Base-by-base conservation (phyloP, 2,888 invertebrate genomes). In the Polyommatus iphigenia region DNA sequence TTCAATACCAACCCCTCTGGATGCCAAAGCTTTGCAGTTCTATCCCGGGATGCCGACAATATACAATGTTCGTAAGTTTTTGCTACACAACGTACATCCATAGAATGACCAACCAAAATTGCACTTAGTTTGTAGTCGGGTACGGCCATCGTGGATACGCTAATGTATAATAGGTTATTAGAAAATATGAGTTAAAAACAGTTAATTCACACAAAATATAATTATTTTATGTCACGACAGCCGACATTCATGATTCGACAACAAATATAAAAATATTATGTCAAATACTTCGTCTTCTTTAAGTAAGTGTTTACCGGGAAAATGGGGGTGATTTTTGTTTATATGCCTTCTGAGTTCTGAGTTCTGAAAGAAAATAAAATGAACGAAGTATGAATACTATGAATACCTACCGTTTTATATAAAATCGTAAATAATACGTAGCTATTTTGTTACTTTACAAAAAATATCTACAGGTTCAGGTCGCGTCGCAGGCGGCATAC, bases 41-140 rank as follows among this genome's bases (percentile, higher is more conserved):
- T 96, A 90, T 99, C 99, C 84, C 99, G 95, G 5, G 99, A 99
- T 36, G 97, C 97, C 7, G 98, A 98, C 71, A 98, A 92, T 84
- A 99, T 96, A 81, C 95, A 95, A 85, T 96, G 96, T 82, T 96
- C 96, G 80, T 95, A 91, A 7, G 95, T 92, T 15, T 94, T 94
- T 77, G 95, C 95, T 29, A 99, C 95, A 78, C 97, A 95, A 83
- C 99, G 95, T 29, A 99, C 98, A 89, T 99, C 99, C 87, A 96
- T 94, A 72, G 96, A 96, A 90, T 99, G 99, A 0, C 98, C 98
- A 82, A 93, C 91, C 77, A 98, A 91, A 82, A 96, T 95, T 85
- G 96, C 95, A 88, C 98, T 97, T 81, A 98, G 93, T 94, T 97
- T 98, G 90, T 97, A 98, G 83, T 95, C 94, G 77, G 93, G 92